These are phyloP conservation scores for Coturnix japonica DNA, from an alignment of 2,113 vertebrate genomes.

Conservation along the genomic window DNA sequence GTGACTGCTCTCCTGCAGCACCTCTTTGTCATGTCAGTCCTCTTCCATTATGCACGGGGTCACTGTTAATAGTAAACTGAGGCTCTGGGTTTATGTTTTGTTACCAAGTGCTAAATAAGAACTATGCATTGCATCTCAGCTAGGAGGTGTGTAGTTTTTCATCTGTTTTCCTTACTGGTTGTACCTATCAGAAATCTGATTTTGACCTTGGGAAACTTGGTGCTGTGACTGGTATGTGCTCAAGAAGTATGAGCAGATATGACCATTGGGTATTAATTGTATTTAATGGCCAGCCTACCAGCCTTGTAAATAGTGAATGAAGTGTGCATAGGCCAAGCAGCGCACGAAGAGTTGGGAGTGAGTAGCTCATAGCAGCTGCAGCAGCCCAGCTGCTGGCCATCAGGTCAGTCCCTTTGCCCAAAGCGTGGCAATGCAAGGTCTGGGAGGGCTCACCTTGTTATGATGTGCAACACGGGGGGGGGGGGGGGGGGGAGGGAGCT, in stretches of 20 bases:
- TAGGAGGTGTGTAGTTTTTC: background rate
- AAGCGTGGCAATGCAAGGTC: background rate
- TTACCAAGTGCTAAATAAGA: background rate
- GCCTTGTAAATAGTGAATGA: background rate
- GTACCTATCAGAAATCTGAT: background rate
- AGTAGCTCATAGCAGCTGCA: background rate
- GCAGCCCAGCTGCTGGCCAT: background rate
- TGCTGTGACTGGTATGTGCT: accelerated
- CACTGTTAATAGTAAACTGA: background rate
- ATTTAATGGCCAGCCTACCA: background rate
- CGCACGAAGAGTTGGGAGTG: background rate
- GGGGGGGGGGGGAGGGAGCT: no score
- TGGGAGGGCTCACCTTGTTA: background rate
- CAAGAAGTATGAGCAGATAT: background rate
- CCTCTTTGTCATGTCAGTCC: background rate
- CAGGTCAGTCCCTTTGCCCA: background rate
- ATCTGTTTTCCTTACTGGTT: background rate
- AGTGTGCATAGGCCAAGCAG: background rate
- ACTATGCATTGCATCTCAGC: background rate
- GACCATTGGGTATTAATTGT: background rate
- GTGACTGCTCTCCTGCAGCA: background rate
- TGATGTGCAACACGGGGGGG: background rate
- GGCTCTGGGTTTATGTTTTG: background rate
- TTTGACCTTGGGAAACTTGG: background rate
- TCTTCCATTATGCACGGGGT: background rate